phyloP scores from a whole-genome alignment of 2,888 invertebrate species.

The Scaptodrosophila latifasciaeformis region DNA sequence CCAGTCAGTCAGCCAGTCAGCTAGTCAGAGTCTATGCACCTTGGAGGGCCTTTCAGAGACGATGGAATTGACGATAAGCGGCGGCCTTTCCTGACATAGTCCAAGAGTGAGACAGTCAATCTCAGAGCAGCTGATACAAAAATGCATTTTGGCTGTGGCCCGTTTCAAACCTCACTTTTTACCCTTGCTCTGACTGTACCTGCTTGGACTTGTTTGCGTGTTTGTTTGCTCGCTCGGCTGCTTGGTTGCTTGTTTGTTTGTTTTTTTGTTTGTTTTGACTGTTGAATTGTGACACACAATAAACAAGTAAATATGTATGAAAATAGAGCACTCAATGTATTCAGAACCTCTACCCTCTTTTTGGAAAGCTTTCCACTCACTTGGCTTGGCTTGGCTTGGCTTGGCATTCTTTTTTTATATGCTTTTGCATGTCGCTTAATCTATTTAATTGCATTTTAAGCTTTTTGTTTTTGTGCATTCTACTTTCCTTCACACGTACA shows the following conservation, averaged over 20 bases:
- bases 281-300: conserved; percentile 10
- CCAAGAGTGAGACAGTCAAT: too few species aligned
- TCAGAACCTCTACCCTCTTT: too few species aligned
- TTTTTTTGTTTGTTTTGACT: conserved; percentile 6
- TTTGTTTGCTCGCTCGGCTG: background rate
- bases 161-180: conserved; percentile 1
- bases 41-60: conserved; percentile 47
- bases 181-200: background rate
- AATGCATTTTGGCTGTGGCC: background rate
- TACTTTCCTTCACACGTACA: conserved; percentile 4
- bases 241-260: background rate
- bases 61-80: conserved; percentile 55
- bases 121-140: conserved; percentile 6
- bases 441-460: conserved; percentile 54
- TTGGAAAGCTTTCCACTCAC: background rate
- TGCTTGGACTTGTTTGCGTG: background rate
- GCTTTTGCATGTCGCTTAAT: conserved; percentile 34
- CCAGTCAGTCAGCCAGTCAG: too few species aligned
- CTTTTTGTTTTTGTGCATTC: conserved; percentile 29
- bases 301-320: conserved; percentile 1
- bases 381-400: background rate
- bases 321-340: background rate
- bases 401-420: conserved; percentile 24
- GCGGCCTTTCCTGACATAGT: background rate
- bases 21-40: conserved; percentile 47